phyloP scores from a whole-genome alignment of 2,797 vertebrate genomes.

The Propithecus deckenii region DNA sequence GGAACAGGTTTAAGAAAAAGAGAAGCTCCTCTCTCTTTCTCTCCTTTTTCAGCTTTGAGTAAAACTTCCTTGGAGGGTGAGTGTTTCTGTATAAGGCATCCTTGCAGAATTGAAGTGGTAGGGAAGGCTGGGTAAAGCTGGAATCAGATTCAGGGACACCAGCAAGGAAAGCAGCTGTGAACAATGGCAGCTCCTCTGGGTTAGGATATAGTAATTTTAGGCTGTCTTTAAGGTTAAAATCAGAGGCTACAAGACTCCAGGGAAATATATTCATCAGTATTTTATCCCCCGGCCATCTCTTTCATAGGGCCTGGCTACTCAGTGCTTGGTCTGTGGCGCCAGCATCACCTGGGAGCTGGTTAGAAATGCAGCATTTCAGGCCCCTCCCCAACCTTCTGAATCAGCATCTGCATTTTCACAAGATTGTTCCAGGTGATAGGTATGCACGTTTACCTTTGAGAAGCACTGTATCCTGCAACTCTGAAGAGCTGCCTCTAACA shows the following conservation, averaged over 20 bases:
- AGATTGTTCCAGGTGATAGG: background rate
- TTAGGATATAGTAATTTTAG: background rate
- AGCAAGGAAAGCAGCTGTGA: background rate
- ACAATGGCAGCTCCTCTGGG: background rate
- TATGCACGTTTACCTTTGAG: background rate
- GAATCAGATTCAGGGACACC: background rate
- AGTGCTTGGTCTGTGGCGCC: background rate
- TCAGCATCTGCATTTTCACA: conserved; percentile 27
- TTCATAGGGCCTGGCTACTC: background rate
- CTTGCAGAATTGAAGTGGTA: background rate
- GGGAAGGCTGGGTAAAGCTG: background rate
- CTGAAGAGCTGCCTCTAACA: background rate
- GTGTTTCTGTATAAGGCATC: background rate
- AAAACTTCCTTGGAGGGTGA: background rate
- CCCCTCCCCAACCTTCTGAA: background rate
- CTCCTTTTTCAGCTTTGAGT: conserved; percentile 9
- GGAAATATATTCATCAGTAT: background rate
- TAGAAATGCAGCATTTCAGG: background rate
- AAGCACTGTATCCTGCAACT: background rate
- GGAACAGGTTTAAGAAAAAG: conserved; percentile 44
- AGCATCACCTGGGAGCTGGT: background rate
- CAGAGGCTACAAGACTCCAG: background rate
- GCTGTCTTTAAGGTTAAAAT: background rate
- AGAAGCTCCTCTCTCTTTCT: background rate
- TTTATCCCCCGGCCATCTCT: background rate